phyloP scores from a whole-genome alignment of 1,140 invertebrate genomes.

The Drosophila lini region DNA sequence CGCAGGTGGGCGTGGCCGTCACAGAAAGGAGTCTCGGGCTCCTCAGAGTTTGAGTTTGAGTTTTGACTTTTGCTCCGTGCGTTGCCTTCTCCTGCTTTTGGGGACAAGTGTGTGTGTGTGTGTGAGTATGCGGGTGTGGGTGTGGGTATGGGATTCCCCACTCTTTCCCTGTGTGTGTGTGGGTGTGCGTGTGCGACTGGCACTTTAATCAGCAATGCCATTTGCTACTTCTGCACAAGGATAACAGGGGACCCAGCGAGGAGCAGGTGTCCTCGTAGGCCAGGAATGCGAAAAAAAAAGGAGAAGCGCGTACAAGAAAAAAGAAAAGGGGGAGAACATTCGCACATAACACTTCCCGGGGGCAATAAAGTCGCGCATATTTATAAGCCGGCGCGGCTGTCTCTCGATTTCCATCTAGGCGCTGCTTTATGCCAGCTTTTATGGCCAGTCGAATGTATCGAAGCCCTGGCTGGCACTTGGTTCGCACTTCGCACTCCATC shows the following conservation, averaged over 20 bases:
- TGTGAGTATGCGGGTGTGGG: not conserved
- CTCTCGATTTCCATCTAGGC: constrained; percentile 45
- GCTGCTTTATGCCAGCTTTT: constrained; percentile 46
- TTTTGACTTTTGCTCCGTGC: constrained; percentile 50
- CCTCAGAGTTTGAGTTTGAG: constrained; percentile 40
- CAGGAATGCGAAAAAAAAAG: not conserved
- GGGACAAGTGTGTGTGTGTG: not conserved
- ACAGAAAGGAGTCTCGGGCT: constrained; percentile 27
- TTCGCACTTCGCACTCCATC: constrained; percentile 35
- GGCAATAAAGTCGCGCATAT: constrained; percentile 60
- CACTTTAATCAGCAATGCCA: constrained; percentile 68
- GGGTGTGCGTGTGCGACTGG: constrained; percentile 21
- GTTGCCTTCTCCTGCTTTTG: constrained; percentile 5
- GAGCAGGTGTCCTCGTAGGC: constrained; percentile 37
- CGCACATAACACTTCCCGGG: constrained; percentile 43
- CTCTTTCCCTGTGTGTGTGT: not conserved
- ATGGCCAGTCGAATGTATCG: constrained; percentile 42
- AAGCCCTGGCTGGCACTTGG: constrained; percentile 13
- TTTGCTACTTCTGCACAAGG: constrained; percentile 23
- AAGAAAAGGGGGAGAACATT: constrained; percentile 10
- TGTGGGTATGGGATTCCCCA: not conserved
- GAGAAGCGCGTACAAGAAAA: not conserved
- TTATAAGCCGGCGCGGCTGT: constrained; percentile 43
- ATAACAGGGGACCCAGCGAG: constrained; percentile 18
- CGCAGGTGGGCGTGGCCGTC: constrained; percentile 26